phyloP scores from a whole-genome alignment of 2,888 invertebrate genomes.

The Plagiodera versicolora region DNA sequence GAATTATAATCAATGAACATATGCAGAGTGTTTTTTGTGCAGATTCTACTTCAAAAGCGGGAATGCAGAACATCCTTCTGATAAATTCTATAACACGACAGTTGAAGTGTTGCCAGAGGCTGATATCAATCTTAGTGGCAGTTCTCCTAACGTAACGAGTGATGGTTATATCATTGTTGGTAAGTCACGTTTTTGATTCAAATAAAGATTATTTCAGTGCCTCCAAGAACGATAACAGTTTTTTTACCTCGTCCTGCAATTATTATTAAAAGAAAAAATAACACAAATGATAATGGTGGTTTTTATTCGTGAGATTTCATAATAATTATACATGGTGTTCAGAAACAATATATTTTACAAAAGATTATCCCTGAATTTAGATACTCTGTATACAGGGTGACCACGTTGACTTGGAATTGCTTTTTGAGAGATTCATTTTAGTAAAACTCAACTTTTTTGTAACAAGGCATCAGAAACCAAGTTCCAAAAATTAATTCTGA shows the following conservation, averaged over 20 bases:
- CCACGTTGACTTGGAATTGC: too few species aligned
- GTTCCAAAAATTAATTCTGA: slow-evolving; percentile 37
- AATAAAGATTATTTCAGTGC: neutral
- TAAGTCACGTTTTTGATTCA: slow-evolving; percentile 45
- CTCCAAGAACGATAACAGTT: too few species aligned
- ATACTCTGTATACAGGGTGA: too few species aligned
- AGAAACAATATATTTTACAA: too few species aligned
- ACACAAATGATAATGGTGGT: too few species aligned
- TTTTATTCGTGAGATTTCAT: too few species aligned
- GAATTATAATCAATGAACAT: too few species aligned
- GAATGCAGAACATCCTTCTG: slow-evolving; percentile 85
- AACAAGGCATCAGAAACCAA: slow-evolving; percentile 37
- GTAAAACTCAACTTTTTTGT: slow-evolving; percentile 39
- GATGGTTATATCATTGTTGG: slow-evolving; percentile 73
- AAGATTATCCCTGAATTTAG: too few species aligned
- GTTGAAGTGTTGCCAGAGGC: slow-evolving; percentile 74
- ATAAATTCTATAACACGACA: slow-evolving; percentile 84
- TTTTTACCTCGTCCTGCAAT: too few species aligned
- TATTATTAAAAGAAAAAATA: neutral
- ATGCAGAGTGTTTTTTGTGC: slow-evolving; percentile 14
- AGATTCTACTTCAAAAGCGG: slow-evolving; percentile 86
- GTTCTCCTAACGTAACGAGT: slow-evolving; percentile 63
- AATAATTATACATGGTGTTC: too few species aligned
- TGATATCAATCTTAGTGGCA: slow-evolving; percentile 54
- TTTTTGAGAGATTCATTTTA: slow-evolving; percentile 23